phyloP scores from a whole-genome alignment of 2,888 invertebrate genomes.

The Trichogramma evanescens region DNA sequence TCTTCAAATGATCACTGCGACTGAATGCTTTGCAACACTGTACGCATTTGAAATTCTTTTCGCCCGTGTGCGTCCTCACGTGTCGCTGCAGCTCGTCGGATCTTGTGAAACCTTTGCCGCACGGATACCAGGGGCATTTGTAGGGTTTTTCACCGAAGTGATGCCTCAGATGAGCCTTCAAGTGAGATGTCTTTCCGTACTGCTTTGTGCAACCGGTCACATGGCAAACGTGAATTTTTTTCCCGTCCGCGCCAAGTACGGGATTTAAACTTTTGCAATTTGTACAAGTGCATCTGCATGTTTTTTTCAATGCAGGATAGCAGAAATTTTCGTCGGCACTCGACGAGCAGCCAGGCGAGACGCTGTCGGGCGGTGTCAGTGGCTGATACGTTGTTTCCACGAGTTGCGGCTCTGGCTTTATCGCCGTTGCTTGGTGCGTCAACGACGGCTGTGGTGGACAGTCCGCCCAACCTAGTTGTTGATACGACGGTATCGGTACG shows the following conservation, averaged over 20 bases:
- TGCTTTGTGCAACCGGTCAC: constrained; percentile 80
- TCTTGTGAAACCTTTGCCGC: constrained; percentile 84
- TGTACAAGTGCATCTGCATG: constrained; percentile 40
- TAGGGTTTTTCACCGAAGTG: constrained; percentile 90
- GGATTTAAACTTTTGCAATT: constrained; percentile 52
- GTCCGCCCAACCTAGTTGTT: no score
- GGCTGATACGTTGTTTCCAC: constrained; percentile 28
- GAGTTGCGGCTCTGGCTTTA: no score
- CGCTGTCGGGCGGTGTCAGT: constrained; percentile 26
- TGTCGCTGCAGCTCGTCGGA: constrained; percentile 77
- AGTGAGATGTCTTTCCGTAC: constrained; percentile 89
- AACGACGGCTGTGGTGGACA: no score
- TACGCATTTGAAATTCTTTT: constrained; percentile 80
- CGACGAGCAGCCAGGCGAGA: constrained; percentile 36
- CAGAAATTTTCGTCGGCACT: constrained; percentile 30
- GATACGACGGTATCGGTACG: no score
- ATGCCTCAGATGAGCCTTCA: constrained; percentile 87
- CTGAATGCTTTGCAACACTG: constrained; percentile 87
- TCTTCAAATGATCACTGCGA: constrained; percentile 88
- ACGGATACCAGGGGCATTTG: constrained; percentile 80
- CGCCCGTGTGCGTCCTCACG: constrained; percentile 80
- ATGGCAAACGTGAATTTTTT: constrained; percentile 79
- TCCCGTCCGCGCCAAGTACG: constrained; percentile 66
- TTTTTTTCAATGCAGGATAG: neutral
- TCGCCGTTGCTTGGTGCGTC: no score